Base-by-base conservation (phyloP, 1,140 invertebrate genomes). In the Neodiprion fabricii region DNA sequence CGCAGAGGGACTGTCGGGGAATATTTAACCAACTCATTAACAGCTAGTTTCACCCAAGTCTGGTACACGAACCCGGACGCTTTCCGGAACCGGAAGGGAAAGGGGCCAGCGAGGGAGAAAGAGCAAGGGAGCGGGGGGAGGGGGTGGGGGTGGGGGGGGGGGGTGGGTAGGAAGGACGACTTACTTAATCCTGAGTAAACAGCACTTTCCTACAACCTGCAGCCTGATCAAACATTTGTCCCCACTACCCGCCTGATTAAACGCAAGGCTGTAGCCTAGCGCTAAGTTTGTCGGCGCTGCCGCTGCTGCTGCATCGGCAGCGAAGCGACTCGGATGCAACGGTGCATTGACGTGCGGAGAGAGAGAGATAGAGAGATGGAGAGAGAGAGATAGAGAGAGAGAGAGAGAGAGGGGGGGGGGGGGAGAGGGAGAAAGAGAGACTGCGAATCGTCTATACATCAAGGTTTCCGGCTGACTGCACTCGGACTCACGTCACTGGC, bases 211-310 rank as follows among this genome's bases (percentile, higher is more conserved):
- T 75, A 72, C 49, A 73, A 72, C 74, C 72, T 79, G 74, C 79
- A 77, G 81, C 76, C 80, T 84, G 80, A 82, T 82, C 82, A 84
- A 84, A 84, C 82, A 85, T 84, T 85, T 85, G 82, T 82, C 83
- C 82, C 79, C 78, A 84, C 83, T 78, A 81, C 82, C 83, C 81
- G 80, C 76, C 79, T 83, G 82, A 84, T 84, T 83, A 84, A 83
- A 83, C 80, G 79, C 77, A 70, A 40, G 28, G 28, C 28, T 40
- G 28, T 40, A 40, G 28, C 5, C 28, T 40, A 40, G 28, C 72
- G 74, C 77, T 71, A 74, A 79, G 80, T 83, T 84, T 82, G 73
- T 79, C 28, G 28, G 28, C 5, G 28, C 28, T 40, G 28, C 28
- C 5, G 28, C 28, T 40, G 28, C 28, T 40, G 78, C 75, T 76